phyloP scores from a whole-genome alignment of 2,888 invertebrate genomes.

The Meliscaeva auricollis region DNA sequence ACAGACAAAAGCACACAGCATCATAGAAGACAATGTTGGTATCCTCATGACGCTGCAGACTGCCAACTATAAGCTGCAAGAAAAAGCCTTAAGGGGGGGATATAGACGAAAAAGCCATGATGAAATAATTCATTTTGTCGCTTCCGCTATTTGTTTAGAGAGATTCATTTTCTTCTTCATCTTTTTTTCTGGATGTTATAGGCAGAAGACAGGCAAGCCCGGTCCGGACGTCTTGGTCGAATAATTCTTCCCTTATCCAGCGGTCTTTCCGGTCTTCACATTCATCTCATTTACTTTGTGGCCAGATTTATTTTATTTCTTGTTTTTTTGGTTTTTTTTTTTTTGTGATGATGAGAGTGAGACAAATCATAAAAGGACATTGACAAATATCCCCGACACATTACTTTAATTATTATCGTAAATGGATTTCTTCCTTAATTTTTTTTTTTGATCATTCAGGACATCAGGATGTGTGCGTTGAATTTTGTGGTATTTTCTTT shows the following conservation, averaged over 20 bases:
- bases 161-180: conserved; percentile 12
- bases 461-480: conserved; percentile 6
- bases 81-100: conserved; percentile 25
- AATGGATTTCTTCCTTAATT: conserved; percentile 66
- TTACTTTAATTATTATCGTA: conserved; percentile 75
- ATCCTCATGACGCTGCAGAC: background rate
- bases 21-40: conserved; percentile 2
- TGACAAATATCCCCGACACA: conserved; percentile 68
- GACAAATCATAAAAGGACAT: conserved; percentile 68
- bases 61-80: conserved; percentile 20
- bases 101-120: background rate
- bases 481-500: conserved; percentile 47
- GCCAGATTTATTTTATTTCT: conserved; percentile 41
- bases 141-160: conserved; percentile 68
- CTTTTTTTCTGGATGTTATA: background rate
- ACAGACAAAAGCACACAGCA: conserved; percentile 70
- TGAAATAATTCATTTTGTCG: conserved; percentile 75
- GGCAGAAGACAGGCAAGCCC: background rate
- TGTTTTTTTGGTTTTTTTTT: background rate
- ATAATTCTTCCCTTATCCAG: conserved; percentile 25
- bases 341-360: conserved; percentile 35
- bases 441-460: conserved; percentile 20
- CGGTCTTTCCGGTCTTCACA: conserved; percentile 39
- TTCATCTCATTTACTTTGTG: conserved; percentile 54
- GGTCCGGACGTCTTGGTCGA: conserved; percentile 49